Conservation (phyloP, 2,113 vertebrate genomes). For the Capreolus pygargus region DNA sequence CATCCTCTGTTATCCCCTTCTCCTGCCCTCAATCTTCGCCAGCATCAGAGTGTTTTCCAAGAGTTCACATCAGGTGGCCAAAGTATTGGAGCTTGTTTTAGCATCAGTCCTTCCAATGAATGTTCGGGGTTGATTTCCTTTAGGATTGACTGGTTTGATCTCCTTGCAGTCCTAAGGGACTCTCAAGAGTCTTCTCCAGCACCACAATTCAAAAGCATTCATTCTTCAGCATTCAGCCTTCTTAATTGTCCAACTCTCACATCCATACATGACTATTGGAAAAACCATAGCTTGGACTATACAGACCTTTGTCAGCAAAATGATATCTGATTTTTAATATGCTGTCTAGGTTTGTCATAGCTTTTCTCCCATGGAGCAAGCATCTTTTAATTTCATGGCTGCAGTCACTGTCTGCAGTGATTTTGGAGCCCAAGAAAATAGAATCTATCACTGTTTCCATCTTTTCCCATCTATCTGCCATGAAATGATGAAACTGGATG, state of each 20-base stretch:
- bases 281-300: background rate
- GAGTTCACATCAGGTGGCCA: background rate
- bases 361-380: background rate
- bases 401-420: background rate
- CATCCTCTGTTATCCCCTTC: background rate
- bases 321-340: background rate
- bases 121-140: background rate
- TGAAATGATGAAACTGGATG: background rate
- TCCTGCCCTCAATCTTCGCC: background rate
- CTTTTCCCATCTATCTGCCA: background rate
- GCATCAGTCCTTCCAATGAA: background rate
- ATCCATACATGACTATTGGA: background rate
- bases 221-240: background rate
- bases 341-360: background rate
- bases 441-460: background rate
- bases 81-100: background rate
- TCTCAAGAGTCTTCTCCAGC: background rate
- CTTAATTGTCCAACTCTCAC: background rate
- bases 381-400: background rate
- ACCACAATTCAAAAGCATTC: background rate
- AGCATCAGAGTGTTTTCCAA: background rate
- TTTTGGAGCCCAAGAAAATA: background rate
- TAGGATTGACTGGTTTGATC: background rate
- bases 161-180: background rate
- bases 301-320: background rate